Evolutionary conservation across 2,797 vertebrate genomes (phyloP), one percentile per base, ranked within the genome.

Genomic region (Tinamus major): DNA sequence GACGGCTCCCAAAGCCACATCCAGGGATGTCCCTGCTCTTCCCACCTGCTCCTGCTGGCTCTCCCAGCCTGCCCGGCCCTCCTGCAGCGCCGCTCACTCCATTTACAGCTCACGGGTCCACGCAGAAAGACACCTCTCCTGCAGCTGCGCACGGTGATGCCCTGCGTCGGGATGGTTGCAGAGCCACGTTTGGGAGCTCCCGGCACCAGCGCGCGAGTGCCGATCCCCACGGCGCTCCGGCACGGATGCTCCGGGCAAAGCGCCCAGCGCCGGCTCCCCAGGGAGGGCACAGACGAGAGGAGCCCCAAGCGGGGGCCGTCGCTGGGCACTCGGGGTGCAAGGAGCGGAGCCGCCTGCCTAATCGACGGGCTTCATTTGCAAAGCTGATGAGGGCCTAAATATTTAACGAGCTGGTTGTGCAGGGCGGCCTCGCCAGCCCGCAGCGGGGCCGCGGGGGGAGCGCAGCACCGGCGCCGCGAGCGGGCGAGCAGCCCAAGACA

Each of bases 321-420:
- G 14, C 27, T 63, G 68, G 21, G 6, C 20, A 61, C 89, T 89
- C 8, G 0, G 41, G 87, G 65, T 82, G 1, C 1, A 53, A 87
- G 79, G 49, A 65, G 62, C 90, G 62, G 87, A 93, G 80, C 87
- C 91, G 91, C 77, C 1, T 46, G 87, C 91, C 92, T 96, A 97
- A 98, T 97, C 95, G 97, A 98, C 97, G 97, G 95, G 95, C 96
- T 98, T 98, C 97, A 98, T 98, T 97, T 98, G 97, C 97, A 97
- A 97, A 97, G 96, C 97, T 96, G 96, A 96, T 96, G 97, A 97
- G 97, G 97, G 96, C 96, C 97, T 98, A 97, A 98, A 98, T 98
- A 98, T 98, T 98, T 98, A 97, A 98, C 97, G 96, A 97, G 96
- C 88, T 97, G 97, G 97, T 97, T 97, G 97, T 93, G 95, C 96